A percentile compares a stretch with the other conserved stretches of the same genome.
Conservation (phyloP, 2,113 vertebrate species). For the Benitochromis conjunctus region DNA sequence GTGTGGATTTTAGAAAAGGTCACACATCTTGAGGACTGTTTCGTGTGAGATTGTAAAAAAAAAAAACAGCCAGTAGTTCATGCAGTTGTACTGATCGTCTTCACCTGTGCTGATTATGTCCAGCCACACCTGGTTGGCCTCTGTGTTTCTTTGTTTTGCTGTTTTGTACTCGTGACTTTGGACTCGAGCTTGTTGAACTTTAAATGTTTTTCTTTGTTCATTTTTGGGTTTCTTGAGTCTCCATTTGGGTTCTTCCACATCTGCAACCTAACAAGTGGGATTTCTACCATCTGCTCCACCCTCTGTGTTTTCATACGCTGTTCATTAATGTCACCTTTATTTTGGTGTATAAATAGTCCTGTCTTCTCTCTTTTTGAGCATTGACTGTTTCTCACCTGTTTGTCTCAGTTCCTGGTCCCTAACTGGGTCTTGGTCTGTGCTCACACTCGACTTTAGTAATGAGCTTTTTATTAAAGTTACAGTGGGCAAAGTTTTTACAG, state of each 20-base stretch:
- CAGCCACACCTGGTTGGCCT: not conserved
- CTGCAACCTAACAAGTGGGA: not conserved
- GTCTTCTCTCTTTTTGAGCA: not conserved
- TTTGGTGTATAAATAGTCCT: not conserved
- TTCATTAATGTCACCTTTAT: not conserved
- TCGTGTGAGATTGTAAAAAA: not conserved
- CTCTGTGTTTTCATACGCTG: fast-evolving
- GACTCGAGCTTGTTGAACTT: not conserved
- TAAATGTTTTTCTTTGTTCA: not conserved
- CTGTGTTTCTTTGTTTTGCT: not conserved
- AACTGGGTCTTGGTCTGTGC: not conserved
- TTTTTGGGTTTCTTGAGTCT: not conserved
- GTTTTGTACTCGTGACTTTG: not conserved
- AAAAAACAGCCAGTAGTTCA: fast-evolving
- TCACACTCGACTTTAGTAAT: not conserved
- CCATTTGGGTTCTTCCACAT: not conserved
- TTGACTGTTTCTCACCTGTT: not conserved
- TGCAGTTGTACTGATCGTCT: not conserved
- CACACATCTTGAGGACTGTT: fast-evolving
- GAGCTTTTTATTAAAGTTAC: not conserved
- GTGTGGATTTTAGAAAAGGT: not conserved
- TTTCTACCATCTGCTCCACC: fast-evolving
- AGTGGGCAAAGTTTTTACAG: not conserved
- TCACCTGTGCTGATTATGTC: not conserved
- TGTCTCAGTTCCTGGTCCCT: not conserved